Conservation (phyloP, 1,140 invertebrate species). For the Dolichoris vasculosae region DNA sequence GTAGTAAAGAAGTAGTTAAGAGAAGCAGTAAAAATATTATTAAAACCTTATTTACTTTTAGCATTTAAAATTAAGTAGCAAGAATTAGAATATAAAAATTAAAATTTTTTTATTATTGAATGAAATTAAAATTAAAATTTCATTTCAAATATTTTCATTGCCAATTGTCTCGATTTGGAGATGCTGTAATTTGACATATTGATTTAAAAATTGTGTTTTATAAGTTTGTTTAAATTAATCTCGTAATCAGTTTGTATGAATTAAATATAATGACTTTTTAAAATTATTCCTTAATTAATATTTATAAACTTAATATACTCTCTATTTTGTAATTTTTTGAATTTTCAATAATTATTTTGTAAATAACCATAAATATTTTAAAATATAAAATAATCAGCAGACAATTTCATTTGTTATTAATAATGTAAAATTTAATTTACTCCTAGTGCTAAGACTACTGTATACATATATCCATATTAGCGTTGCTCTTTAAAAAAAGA, state of each 20-base stretch:
- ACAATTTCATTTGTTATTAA: slow-evolving; percentile 10
- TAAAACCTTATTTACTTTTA: not conserved
- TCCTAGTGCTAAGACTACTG: not conserved
- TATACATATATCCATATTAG: not conserved
- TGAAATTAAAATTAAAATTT: not conserved
- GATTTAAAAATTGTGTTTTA: too few species aligned
- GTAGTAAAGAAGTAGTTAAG: not conserved
- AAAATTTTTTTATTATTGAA: not conserved
- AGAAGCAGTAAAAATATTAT: not conserved
- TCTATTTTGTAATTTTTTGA: too few species aligned
- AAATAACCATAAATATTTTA: not conserved
- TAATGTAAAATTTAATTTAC: slow-evolving; percentile 3
- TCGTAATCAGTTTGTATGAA: too few species aligned
- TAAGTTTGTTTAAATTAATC: too few species aligned
- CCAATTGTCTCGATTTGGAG: not conserved
- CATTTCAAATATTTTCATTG: not conserved
- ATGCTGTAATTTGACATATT: too few species aligned
- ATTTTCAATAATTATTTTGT: not conserved
- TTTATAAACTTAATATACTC: too few species aligned
- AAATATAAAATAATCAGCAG: not conserved
- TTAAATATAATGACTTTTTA: too few species aligned
- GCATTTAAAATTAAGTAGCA: not conserved
- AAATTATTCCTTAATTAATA: too few species aligned
- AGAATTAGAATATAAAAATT: not conserved
- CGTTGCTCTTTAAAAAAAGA: not conserved